A percentile compares a stretch with the other conserved stretches of the same genome.
phyloP scores from a whole-genome alignment of 2,113 vertebrate genomes.

The Muscicapa adusta region DNA sequence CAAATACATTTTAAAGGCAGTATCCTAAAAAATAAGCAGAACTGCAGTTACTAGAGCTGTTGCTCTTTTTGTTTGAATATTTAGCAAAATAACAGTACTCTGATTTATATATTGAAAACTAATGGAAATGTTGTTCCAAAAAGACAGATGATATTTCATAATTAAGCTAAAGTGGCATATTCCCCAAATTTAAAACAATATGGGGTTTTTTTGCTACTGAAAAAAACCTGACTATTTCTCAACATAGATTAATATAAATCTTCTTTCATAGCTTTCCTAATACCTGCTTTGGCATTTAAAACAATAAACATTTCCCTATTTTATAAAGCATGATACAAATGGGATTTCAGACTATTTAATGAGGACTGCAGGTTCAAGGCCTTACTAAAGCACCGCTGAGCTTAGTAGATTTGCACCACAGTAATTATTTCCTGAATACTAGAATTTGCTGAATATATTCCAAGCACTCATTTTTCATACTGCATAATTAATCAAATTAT shows the following conservation, averaged over 20 bases:
- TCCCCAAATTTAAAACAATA: not conserved
- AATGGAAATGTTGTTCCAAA: not conserved
- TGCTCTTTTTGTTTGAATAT: not conserved
- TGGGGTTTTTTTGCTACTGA: not conserved
- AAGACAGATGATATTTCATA: not conserved
- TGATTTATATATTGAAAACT: not conserved
- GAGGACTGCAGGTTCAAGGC: not conserved
- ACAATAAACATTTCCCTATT: not conserved
- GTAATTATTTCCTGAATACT: conserved; percentile 46
- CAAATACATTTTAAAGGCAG: not conserved
- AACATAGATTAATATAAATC: not conserved
- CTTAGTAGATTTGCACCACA: conserved; percentile 20
- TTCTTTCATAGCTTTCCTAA: not conserved
- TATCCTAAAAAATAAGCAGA: not conserved
- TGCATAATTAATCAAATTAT: conserved; percentile 51
- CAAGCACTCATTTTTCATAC: conserved; percentile 25
- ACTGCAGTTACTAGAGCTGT: not conserved
- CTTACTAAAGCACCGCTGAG: conserved; percentile 25
- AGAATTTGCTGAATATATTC: conserved; percentile 33
- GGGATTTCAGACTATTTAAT: not conserved
- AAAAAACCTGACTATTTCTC: not conserved
- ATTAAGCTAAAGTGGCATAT: not conserved
- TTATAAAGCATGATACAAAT: not conserved
- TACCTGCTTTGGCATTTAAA: not conserved
- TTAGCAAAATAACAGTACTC: not conserved